Evolutionary conservation across 2,113 vertebrate genomes (phyloP), one percentile per base, ranked within the genome.

Genomic region (Labrus mixtus): DNA sequence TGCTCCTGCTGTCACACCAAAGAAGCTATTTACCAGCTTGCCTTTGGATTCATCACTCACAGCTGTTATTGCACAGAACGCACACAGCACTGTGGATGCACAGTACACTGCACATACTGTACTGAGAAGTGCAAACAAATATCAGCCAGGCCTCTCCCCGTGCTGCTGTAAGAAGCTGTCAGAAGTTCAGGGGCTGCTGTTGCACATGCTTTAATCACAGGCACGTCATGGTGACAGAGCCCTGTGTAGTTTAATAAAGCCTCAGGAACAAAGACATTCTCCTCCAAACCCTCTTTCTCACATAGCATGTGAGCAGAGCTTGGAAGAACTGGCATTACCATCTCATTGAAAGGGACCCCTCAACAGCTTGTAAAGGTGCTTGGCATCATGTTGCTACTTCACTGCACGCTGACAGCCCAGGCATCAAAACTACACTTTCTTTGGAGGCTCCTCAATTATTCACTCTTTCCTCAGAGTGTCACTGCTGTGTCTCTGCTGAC

Each of bases 361-460:
- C 57, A 85, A 76, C 88, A 84, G 68, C 84, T 74, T 83, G 61
- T 86, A 79, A 81, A 82, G 82, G 80, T 73, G 71, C 68, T 39
- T 61, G 57, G 61, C 75, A 78, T 82, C 71, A 63, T 82, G 79
- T 89, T 71, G 72, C 25, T 64, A 63, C 84, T 84, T 75, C 66
- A 78, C 79, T 83, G 63, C 73, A 72, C 79, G 65, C 73, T 78
- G 89, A 84, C 81, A 90, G 67, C 76, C 59, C 61, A 76, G 60
- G 62, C 78, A 74, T 88, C 87, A 87, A 65, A 68, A 74, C 60
- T 43, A 68, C 61, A 65, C 75, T 89, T 80, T 66, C 82, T 79
- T 83, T 66, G 56, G 79, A 82, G 73, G n/a, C 79, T 68, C 85
- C 86, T 91, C 81, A 91, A 91, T 92, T 88, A 92, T 91, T 92